These are phyloP conservation scores for Etia nguti DNA, from an alignment of 2,113 vertebrate species.

Conservation along the genomic window DNA sequence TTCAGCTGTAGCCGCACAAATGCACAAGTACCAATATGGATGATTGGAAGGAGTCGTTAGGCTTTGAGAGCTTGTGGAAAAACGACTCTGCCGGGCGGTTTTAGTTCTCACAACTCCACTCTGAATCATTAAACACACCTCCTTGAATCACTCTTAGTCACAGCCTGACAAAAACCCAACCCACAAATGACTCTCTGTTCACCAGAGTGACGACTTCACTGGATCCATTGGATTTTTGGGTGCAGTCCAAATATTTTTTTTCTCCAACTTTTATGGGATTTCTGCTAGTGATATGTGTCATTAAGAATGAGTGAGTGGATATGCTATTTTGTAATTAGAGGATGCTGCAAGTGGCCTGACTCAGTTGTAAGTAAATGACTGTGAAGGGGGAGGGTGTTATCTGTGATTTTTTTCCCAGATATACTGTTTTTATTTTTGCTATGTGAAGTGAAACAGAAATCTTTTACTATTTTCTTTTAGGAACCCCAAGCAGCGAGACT, in stretches of 20 bases:
- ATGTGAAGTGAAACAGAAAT: background rate
- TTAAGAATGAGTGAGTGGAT: conserved; percentile 36
- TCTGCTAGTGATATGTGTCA: conserved; percentile 44
- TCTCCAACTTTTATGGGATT: conserved; percentile 46
- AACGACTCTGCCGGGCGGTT: background rate
- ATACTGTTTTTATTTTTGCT: background rate
- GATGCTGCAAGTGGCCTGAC: conserved; percentile 7
- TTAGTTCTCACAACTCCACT: conserved; percentile 29
- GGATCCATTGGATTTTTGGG: conserved; percentile 12
- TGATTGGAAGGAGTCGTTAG: background rate
- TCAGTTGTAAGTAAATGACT: conserved; percentile 2
- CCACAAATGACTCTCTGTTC: conserved; percentile 38
- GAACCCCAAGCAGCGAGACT: background rate
- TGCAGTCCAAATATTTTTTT: conserved; percentile 30
- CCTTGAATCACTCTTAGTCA: conserved; percentile 52
- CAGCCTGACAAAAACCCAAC: conserved; percentile 26
- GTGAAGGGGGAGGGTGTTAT: background rate
- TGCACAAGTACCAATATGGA: background rate
- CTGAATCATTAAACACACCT: conserved; percentile 44
- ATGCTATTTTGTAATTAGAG: conserved; percentile 39
- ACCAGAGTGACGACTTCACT: conserved; percentile 45
- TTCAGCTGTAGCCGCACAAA: background rate
- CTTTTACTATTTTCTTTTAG: background rate
- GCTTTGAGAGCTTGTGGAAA: background rate
- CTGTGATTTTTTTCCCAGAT: background rate